These are phyloP conservation scores for Samia ricini DNA, from an alignment of 1,140 invertebrate species.

Conservation along the genomic window DNA sequence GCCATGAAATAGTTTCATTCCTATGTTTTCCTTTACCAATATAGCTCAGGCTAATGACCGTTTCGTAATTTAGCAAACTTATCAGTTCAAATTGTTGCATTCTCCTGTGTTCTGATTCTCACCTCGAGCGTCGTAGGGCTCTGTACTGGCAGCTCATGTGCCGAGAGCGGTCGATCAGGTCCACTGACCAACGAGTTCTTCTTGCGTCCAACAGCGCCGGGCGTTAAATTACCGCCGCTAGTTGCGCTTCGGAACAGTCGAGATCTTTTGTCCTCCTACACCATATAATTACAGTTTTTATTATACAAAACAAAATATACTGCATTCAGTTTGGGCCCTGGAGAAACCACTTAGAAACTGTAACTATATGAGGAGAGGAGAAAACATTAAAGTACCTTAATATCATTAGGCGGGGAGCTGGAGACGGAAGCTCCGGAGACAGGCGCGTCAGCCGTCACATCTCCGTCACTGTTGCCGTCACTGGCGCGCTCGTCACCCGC, in stretches of 20 bases:
- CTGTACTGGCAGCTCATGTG: slow-evolving; percentile 64
- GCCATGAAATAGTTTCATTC: too few species aligned
- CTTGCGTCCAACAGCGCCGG: slow-evolving; percentile 82
- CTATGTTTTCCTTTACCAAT: too few species aligned
- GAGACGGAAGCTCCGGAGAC: slow-evolving; percentile 65
- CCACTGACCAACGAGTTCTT: slow-evolving; percentile 84
- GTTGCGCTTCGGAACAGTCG: slow-evolving; percentile 80
- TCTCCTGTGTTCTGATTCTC: neutral
- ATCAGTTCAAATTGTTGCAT: too few species aligned
- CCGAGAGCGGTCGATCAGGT: slow-evolving; percentile 66
- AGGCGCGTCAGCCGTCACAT: slow-evolving; percentile 52
- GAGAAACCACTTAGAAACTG: too few species aligned
- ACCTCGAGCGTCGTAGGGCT: slow-evolving; percentile 73
- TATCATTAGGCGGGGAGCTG: slow-evolving; percentile 65
- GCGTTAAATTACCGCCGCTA: slow-evolving; percentile 75
- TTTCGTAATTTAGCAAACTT: too few species aligned
- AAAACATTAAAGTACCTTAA: slow-evolving; percentile 37
- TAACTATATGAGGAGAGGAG: neutral
- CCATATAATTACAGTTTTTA: neutral
- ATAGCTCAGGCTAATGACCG: too few species aligned
- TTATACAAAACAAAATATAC: too few species aligned
- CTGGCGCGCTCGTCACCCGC: slow-evolving; percentile 65
- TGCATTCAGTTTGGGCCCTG: too few species aligned
- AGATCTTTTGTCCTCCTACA: slow-evolving; percentile 78
- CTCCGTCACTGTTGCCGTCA: slow-evolving; percentile 59